Base-by-base conservation (phyloP, 2,113 vertebrate genomes). In the Pandion haliaetus region DNA sequence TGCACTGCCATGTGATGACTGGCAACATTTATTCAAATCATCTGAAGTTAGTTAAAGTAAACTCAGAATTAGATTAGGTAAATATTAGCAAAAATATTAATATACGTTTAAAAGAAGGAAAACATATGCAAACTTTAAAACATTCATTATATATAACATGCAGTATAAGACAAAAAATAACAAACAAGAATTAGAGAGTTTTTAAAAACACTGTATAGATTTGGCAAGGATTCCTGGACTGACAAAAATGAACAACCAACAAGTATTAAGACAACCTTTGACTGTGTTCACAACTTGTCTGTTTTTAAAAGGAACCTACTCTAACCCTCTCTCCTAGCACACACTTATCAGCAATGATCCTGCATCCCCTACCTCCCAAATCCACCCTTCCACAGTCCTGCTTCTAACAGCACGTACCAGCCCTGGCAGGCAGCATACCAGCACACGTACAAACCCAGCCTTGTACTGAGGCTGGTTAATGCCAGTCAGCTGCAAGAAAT, bases 51-150 rank as follows among this genome's bases (percentile, higher is more conserved):
- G 96, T 93, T 80, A 93, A 80, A 79, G 88, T 19, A 94, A 87
- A 59, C 36, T 69, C 42, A 79, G 95, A 81, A 90, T 10, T 79
- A 34, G 90, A 88, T 98, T 98, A 98, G 94, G 61, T 40, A 97
- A 91, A 74, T 93, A 86, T 97, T 97, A 98, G 94, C 82, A 91
- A 92, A 95, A 97, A 76, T 62, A 96, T 94, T 96, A 97, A 96
- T 96, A 62, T 11, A 59, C 7, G 77, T 92, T 73, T 73, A 18
- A 38, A 62, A 90, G 66, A 14, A 93, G 40, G 63, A 93, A 97
- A 93, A 47, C 88, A 45, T 88, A 90, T 1, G 11, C 52, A 69
- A 94, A 63, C 88, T 88, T 71, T 9, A 77, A 62, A 84, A 40
- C 32, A 79, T 63, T 72, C 14, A 58, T 42, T 38, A 66, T 6